Evolutionary conservation across 2,888 invertebrate species (phyloP).

Genomic region (Plagodis pulveraria): DNA sequence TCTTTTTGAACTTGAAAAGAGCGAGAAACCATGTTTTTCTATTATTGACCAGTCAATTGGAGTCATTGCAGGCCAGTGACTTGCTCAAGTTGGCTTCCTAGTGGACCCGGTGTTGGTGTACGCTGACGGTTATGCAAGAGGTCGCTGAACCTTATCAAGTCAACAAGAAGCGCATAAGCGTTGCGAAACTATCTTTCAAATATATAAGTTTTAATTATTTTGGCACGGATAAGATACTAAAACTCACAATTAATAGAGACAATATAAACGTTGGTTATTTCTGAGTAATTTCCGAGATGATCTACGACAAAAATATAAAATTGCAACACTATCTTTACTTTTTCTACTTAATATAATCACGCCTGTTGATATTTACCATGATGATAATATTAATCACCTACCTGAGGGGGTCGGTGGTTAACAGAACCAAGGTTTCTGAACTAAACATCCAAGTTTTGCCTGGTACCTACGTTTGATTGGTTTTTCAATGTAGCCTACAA

Average conservation of each 20-base stretch:
- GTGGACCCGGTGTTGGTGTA: constrained; percentile 64
- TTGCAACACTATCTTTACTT: no score
- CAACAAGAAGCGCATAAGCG: constrained; percentile 30
- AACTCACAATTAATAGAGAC: background rate
- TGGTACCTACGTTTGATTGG: no score
- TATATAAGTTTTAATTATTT: constrained; percentile 9
- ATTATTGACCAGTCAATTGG: background rate
- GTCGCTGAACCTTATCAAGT: constrained; percentile 69
- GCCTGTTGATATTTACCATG: no score
- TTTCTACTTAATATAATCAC: no score
- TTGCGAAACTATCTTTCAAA: constrained; percentile 17
- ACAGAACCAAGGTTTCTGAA: no score
- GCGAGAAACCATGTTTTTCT: background rate
- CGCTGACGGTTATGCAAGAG: constrained; percentile 66
- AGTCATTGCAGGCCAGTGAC: constrained; percentile 30
- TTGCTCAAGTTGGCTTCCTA: constrained; percentile 76
- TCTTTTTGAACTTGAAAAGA: no score
- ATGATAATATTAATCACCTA: no score
- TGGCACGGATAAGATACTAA: background rate
- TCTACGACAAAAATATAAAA: no score
- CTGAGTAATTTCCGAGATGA: no score
- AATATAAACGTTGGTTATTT: background rate
- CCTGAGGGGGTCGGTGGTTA: no score
- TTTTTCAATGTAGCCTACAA: no score
- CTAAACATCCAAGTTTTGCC: no score